Evolutionary conservation across 2,888 invertebrate species (phyloP).

Genomic region (Lysandra bellargus): DNA sequence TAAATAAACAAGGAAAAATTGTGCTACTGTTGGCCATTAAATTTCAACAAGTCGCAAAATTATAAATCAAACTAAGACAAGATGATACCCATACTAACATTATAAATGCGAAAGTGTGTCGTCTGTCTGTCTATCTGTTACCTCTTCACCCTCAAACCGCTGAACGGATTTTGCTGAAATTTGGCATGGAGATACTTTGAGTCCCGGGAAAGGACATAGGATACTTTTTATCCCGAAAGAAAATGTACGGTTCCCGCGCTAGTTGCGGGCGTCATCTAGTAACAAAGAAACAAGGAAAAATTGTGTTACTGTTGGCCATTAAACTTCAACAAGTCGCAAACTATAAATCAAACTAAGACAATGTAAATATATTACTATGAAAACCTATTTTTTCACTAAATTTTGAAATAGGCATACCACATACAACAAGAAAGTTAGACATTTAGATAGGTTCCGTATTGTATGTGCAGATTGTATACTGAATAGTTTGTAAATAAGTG

Average conservation of each 20-base stretch:
- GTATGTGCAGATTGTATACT: background rate
- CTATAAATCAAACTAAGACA: background rate
- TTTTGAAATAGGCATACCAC: background rate
- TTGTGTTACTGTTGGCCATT: background rate
- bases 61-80: background rate
- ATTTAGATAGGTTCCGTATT: background rate
- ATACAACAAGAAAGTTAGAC: background rate
- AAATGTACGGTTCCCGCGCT: no score
- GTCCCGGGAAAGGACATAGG: no score
- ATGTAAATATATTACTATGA: no score
- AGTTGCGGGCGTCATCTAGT: no score
- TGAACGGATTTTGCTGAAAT: no score
- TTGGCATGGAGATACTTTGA: no score
- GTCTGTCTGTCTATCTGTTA: no score
- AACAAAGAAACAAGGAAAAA: background rate
- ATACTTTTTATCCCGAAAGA: no score
- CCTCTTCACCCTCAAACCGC: no score
- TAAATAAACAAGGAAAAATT: slow-evolving; percentile 8
- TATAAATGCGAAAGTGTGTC: no score
- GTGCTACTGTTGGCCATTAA: background rate
- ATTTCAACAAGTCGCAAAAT: background rate
- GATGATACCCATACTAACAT: no score
- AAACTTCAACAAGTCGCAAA: background rate
- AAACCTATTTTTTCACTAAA: background rate
- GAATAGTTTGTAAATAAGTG: background rate